Evolutionary conservation across 2,888 invertebrate genomes (phyloP), one percentile per base, ranked within the genome.

Genomic region (Nomada hirtipes): DNA sequence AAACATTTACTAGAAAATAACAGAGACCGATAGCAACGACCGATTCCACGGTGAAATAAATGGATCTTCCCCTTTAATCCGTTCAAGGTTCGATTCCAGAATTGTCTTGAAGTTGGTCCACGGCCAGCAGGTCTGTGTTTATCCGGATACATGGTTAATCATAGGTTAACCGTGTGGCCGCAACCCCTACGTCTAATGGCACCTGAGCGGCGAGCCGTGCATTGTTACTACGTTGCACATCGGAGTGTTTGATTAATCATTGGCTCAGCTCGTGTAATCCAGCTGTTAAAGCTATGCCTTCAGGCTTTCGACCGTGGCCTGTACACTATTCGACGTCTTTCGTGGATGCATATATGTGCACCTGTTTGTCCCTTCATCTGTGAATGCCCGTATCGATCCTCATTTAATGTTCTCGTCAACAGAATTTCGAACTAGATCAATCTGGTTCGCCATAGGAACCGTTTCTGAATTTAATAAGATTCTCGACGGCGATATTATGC

Each of bases 231-330:
- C 83, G 81, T 77, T 80, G 84, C 83, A 85, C 82, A 76, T 82
- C 76, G 78, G 80, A 86, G 86, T 87, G 85, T 91, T 90, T 90
- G 91, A 91, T 91, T 91, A 91, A 91, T 91, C 90, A 89, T 90
- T 89, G 90, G 88, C 84, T 90, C 89, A 86, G 83, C 77, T 76
- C 70, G 72, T 85, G 87, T 90, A 90, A 91, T 91, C 89, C 85
- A 88, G 87, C 85, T 90, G 90, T 88, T 89, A 89, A 87, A 87
- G 86, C 79, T 86, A 59, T 57, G 76, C 88, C 81, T 77, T 74
- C 75, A 81, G 74, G 80, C 67, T 64, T 47, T 68, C 64, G 44
- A 64, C 29, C 73, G 69, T 74, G 57, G 2, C 73, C 67, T 26
- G 52, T 64, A 76, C 64, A 72, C 59, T 64, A 71, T 50, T 71